A percentile compares a stretch with the other conserved stretches of the same genome.
Evolutionary conservation across 2,113 vertebrate species (phyloP).

Genomic region (Cynocephalus volans): DNA sequence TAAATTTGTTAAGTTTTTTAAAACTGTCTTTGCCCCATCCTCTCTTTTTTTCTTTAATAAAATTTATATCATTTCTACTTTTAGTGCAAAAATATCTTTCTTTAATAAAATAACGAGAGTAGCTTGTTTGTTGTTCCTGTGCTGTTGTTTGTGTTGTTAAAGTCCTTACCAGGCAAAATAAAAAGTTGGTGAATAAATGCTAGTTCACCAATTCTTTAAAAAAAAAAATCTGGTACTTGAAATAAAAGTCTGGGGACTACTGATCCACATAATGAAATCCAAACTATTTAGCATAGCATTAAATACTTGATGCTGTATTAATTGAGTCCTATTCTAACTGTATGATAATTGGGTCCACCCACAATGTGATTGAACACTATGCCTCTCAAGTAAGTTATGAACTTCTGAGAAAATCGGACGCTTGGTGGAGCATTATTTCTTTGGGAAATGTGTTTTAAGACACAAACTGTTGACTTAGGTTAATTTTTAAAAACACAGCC

Average conservation of each 20-base stretch:
- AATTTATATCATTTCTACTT: constrained; percentile 31
- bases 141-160: constrained; percentile 44
- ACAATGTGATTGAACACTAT: not conserved
- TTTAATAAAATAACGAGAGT: constrained; percentile 46
- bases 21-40: not conserved
- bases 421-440: not conserved
- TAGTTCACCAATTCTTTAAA: constrained; percentile 36
- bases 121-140: constrained; percentile 52
- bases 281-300: not conserved
- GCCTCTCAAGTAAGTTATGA: constrained; percentile 26
- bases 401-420: constrained; percentile 42
- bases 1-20: not conserved
- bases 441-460: constrained; percentile 47
- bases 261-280: constrained; percentile 29
- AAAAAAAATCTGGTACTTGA: not conserved
- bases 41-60: not conserved
- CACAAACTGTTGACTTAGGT: not conserved
- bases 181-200: constrained; percentile 68
- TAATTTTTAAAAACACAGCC: constrained; percentile 63
- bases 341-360: not conserved
- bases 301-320: not conserved
- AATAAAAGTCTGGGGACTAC: constrained; percentile 27
- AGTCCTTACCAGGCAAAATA: constrained; percentile 74
- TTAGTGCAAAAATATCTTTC: constrained; percentile 42
- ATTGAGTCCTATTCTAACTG: constrained; percentile 36